A percentile compares a stretch with the other conserved stretches of the same genome.
phyloP scores from a whole-genome alignment of 2,797 vertebrate genomes.

The Anniella stebbinsi region DNA sequence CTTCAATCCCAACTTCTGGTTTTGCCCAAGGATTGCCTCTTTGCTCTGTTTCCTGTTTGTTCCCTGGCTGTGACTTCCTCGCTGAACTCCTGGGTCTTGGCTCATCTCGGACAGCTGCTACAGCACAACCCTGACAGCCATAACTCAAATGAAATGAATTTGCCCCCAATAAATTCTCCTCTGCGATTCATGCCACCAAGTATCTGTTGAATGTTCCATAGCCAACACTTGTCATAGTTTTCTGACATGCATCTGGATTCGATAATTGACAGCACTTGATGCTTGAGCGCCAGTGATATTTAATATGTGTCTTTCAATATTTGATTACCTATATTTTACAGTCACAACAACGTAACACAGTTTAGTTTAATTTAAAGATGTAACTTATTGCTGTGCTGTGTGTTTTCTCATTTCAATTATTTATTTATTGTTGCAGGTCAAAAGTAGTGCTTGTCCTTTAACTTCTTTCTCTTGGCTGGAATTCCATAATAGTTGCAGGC shows the following conservation, averaged over 20 bases:
- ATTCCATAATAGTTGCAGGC: no score
- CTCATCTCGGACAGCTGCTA: neutral
- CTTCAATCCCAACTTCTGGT: neutral
- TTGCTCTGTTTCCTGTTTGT: neutral
- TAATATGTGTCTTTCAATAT: conserved; percentile 8
- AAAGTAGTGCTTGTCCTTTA: neutral
- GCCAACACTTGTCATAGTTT: neutral
- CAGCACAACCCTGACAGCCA: neutral
- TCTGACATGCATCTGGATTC: conserved; percentile 10
- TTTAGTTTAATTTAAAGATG: neutral
- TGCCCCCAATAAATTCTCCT: conserved; percentile 9
- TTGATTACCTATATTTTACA: conserved; percentile 3
- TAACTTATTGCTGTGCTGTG: neutral
- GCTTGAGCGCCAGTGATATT: conserved; percentile 13
- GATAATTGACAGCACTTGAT: conserved; percentile 2
- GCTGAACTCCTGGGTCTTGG: no score
- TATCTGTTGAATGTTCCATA: conserved; percentile 4
- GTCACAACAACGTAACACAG: neutral
- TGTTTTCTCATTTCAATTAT: neutral
- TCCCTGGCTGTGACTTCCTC: neutral
- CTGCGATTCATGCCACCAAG: neutral
- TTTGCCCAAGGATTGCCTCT: neutral
- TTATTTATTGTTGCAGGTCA: no score
- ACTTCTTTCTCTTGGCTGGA: no score
- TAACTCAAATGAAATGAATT: conserved; percentile 3